These are phyloP conservation scores for Hydractinia symbiolongicarpus DNA, from an alignment of 30 jellyfish, hydroid and myxozoan species.

Conservation along the genomic window DNA sequence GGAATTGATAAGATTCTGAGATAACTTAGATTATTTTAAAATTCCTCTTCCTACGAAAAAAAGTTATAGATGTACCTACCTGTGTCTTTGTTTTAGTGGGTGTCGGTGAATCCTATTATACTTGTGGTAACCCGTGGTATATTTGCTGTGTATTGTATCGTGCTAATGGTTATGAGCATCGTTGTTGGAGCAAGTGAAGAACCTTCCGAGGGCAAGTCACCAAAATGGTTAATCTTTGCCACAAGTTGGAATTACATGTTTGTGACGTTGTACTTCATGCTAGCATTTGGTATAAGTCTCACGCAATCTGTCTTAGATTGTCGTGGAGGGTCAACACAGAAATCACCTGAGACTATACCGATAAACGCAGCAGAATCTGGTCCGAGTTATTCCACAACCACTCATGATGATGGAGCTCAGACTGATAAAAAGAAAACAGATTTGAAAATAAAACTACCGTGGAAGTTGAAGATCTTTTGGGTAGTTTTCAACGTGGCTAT, in stretches of 20 bases:
- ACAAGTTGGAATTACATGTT: slow-evolving; percentile 57
- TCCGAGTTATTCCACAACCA: background rate
- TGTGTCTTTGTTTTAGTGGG: slow-evolving; percentile 29
- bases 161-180: slow-evolving; percentile 23
- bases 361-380: background rate
- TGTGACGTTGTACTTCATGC: slow-evolving; percentile 26
- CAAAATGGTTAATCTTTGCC: slow-evolving; percentile 35
- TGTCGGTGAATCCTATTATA: slow-evolving; percentile 18
- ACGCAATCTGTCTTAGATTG: slow-evolving; percentile 3
- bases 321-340: background rate
- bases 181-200: slow-evolving; percentile 13
- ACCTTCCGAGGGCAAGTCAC: slow-evolving; percentile 4
- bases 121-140: slow-evolving; percentile 42
- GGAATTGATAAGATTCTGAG: no score
- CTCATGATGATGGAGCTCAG: background rate
- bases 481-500: slow-evolving; percentile 47
- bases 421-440: background rate
- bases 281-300: slow-evolving; percentile 2
- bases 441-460: background rate
- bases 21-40: no score
- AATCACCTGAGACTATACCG: background rate
- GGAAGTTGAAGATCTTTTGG: slow-evolving; percentile 33
- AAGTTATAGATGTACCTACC: no score
- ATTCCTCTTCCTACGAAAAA: no score
- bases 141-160: slow-evolving; percentile 25